These are phyloP conservation scores for Aricia agestis DNA, from an alignment of 1,140 invertebrate genomes.

Conservation along the genomic window DNA sequence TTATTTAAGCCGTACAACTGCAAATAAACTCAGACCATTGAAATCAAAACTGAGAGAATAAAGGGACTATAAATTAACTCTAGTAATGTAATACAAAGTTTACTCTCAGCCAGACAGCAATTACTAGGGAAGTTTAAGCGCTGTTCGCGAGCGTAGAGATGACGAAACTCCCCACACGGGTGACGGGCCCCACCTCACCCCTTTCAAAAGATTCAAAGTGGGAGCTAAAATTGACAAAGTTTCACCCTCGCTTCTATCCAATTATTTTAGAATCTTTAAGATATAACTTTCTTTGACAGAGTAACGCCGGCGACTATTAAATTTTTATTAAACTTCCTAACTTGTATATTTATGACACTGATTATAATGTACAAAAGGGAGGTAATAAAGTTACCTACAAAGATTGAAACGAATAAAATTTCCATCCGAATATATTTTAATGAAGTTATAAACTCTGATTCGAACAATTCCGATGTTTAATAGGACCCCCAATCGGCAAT, in stretches of 20 bases:
- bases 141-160: constrained; percentile 61
- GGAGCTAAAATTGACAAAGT: constrained; percentile 61
- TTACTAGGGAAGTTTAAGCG: constrained; percentile 67
- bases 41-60: constrained; percentile 59
- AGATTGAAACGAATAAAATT: constrained; percentile 13
- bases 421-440: neutral
- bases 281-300: constrained; percentile 51
- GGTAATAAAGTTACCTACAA: constrained; percentile 5
- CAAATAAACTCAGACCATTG: constrained; percentile 39
- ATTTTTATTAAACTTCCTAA: constrained; percentile 25
- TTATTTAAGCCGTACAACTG: neutral
- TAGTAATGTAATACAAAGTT: constrained; percentile 72
- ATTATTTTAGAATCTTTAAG: constrained; percentile 61
- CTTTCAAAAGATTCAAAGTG: constrained; percentile 48
- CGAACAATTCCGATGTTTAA: constrained; percentile 7
- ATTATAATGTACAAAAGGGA: constrained; percentile 6
- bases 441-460: neutral
- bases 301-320: constrained; percentile 33
- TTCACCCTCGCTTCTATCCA: constrained; percentile 51
- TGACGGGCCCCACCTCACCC: constrained; percentile 37
- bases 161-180: constrained; percentile 32
- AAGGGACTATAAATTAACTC: constrained; percentile 70
- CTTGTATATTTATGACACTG: constrained; percentile 12
- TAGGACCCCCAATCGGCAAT: no score
- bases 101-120: constrained; percentile 71